Percentiles rank a stretch among this genome's conserved stretches.
phyloP scores from a whole-genome alignment of 2,113 vertebrate genomes.

The Lanius collurio region DNA sequence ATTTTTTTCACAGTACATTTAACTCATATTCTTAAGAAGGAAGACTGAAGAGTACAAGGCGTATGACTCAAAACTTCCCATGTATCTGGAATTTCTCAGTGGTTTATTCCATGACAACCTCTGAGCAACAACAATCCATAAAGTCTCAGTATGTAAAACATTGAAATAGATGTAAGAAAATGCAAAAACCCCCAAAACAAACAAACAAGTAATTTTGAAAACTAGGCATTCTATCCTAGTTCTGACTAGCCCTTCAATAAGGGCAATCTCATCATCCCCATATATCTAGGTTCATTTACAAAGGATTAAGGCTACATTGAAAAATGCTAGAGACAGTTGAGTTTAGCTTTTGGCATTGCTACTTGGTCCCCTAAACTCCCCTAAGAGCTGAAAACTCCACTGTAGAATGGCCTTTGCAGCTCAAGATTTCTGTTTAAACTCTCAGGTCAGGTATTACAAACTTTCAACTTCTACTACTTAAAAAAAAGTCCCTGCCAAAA shows the following conservation, averaged over 20 bases:
- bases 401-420: not conserved
- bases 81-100: not conserved
- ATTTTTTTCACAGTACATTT: not conserved
- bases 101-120: not conserved
- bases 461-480: not conserved
- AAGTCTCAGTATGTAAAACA: not conserved
- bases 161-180: not conserved
- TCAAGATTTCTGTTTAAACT: not conserved
- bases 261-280: not conserved
- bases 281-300: not conserved
- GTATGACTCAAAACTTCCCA: not conserved
- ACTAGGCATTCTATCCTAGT: not conserved
- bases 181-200: accelerated
- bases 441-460: not conserved
- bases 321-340: not conserved
- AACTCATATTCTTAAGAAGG: not conserved
- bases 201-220: not conserved
- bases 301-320: not conserved
- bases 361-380: not conserved
- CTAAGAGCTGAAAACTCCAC: not conserved
- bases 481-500: not conserved
- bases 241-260: not conserved
- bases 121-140: not conserved
- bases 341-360: not conserved
- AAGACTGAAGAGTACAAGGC: not conserved